These are phyloP conservation scores for Homarus gammarus DNA, from an alignment of 2,888 invertebrate genomes.

Conservation along the genomic window DNA sequence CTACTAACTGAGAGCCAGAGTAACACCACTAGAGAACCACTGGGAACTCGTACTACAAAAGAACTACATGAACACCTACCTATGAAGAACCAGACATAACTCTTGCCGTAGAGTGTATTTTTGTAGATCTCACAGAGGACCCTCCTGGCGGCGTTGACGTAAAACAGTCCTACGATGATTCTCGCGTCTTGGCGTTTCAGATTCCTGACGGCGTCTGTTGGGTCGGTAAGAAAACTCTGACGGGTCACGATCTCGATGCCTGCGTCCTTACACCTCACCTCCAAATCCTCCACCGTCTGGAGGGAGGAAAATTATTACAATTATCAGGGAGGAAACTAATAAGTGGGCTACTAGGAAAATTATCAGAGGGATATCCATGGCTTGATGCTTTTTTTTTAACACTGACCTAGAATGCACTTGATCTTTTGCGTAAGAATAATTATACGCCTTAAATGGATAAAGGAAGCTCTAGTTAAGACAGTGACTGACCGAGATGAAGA, in stretches of 20 bases:
- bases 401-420: no score
- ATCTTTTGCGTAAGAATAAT: no score
- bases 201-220: conserved; percentile 96
- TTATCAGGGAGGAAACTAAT: no score
- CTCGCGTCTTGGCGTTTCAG: conserved; percentile 95
- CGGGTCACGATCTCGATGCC: conserved; percentile 97
- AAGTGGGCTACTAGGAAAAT: no score
- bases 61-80: no score
- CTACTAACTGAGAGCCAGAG: neutral
- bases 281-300: conserved; percentile 97
- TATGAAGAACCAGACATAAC: conserved; percentile 99
- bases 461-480: no score
- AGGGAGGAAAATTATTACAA: conserved; percentile 76
- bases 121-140: conserved; percentile 98
- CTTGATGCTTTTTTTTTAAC: no score
- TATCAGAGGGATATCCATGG: no score
- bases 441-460: no score
- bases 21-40: no score
- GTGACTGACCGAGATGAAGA: conserved; percentile 90
- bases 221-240: conserved; percentile 98
- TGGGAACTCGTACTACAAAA: no score
- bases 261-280: conserved; percentile 93
- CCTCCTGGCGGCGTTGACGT: conserved; percentile 96
- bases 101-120: conserved; percentile 94
- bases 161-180: conserved; percentile 98